phyloP scores from a whole-genome alignment of 1,140 invertebrate species.

The Drosophila serrata region DNA sequence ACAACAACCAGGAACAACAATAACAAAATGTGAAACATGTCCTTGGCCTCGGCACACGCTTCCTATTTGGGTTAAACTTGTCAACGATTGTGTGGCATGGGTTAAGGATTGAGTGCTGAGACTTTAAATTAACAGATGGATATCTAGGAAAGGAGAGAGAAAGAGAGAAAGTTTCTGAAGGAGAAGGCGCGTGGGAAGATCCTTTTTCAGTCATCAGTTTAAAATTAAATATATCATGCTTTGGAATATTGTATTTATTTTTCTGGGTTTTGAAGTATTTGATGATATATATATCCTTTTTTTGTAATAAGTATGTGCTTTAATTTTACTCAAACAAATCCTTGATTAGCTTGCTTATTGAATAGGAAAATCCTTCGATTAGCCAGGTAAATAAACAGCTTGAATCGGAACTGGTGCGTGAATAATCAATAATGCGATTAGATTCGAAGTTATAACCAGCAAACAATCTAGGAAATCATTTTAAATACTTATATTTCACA shows the following conservation, averaged over 20 bases:
- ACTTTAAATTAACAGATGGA: slow-evolving; percentile 50
- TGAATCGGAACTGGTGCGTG: slow-evolving; percentile 1
- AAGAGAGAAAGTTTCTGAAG: background rate
- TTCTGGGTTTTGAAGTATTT: background rate
- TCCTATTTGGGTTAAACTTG: slow-evolving; percentile 53
- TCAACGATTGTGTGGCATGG: slow-evolving; percentile 33
- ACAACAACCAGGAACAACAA: slow-evolving; percentile 55
- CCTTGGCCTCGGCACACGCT: slow-evolving; percentile 58
- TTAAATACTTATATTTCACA: background rate
- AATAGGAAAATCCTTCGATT: slow-evolving; percentile 6
- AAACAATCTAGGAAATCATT: background rate
- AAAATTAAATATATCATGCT: background rate
- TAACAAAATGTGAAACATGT: slow-evolving; percentile 48
- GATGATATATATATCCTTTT: background rate
- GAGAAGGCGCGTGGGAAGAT: background rate
- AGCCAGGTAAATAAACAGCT: background rate
- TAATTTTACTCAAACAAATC: background rate
- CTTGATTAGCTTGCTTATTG: background rate
- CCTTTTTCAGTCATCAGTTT: background rate
- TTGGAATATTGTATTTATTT: background rate
- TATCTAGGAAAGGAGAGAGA: slow-evolving; percentile 1
- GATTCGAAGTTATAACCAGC: background rate
- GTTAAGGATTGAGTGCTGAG: slow-evolving; percentile 33
- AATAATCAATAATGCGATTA: slow-evolving; percentile 9
- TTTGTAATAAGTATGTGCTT: background rate